These are phyloP conservation scores for Brachylomia viminalis DNA, from an alignment of 2,888 invertebrate genomes.

Conservation along the genomic window DNA sequence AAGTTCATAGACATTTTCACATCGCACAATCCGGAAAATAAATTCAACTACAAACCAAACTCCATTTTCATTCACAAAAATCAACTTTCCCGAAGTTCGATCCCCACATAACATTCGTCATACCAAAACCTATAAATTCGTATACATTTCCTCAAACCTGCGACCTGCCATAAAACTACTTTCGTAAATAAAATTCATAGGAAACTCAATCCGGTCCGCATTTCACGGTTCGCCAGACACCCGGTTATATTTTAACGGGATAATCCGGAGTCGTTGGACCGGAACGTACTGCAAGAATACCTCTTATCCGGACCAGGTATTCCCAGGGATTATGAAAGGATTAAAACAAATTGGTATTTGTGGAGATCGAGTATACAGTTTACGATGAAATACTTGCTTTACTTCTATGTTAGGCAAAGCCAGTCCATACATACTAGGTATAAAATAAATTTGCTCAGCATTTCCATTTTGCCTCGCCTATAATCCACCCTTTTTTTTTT, in stretches of 20 bases:
- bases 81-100: not conserved
- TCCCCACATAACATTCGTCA: not conserved
- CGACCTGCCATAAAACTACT: slow-evolving; percentile 33
- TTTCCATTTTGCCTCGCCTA: too few species aligned
- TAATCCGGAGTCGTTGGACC: slow-evolving; percentile 57
- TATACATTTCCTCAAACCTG: not conserved
- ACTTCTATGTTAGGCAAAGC: too few species aligned
- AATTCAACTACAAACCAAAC: slow-evolving; percentile 4
- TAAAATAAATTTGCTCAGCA: too few species aligned
- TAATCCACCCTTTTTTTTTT: too few species aligned
- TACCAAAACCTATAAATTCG: slow-evolving; percentile 1
- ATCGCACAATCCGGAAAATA: not conserved
- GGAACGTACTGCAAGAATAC: slow-evolving; percentile 60
- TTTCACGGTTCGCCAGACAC: slow-evolving; percentile 58
- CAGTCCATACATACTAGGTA: too few species aligned
- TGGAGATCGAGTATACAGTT: not conserved
- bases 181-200: slow-evolving; percentile 60
- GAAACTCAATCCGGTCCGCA: slow-evolving; percentile 59
- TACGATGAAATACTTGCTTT: not conserved
- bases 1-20: not conserved
- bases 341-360: slow-evolving; percentile 53
- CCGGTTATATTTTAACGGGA: slow-evolving; percentile 68
- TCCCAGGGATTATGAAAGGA: slow-evolving; percentile 34
- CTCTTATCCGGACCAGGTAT: slow-evolving; percentile 49
- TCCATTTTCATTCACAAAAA: not conserved